Percentiles rank a stretch among this genome's conserved stretches.
Conservation (phyloP, 1,140 invertebrate species). For the Drosophila kohkoa region DNA sequence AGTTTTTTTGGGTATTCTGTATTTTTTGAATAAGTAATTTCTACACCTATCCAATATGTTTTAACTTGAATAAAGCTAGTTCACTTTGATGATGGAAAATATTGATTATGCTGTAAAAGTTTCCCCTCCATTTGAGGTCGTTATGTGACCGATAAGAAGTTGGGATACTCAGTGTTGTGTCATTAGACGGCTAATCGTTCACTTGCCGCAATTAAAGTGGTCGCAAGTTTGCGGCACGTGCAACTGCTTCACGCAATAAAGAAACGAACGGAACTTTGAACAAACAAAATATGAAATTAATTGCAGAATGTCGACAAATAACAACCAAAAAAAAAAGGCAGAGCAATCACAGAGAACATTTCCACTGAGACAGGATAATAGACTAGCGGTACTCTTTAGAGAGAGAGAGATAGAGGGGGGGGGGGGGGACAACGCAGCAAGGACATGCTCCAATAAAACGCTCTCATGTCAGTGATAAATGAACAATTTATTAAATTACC, state of each 20-base stretch:
- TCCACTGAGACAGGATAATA: background rate
- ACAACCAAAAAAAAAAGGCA: constrained; percentile 2
- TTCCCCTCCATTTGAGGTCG: background rate
- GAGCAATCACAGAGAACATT: constrained; percentile 3
- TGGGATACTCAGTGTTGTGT: background rate
- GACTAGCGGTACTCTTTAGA: too few species aligned
- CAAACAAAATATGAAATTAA: constrained; percentile 59
- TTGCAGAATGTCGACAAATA: constrained; percentile 6
- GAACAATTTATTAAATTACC: constrained; percentile 78
- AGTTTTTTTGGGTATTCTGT: too few species aligned
- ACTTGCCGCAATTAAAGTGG: constrained; percentile 14
- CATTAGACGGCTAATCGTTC: constrained; percentile 12
- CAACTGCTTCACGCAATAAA: constrained; percentile 26
- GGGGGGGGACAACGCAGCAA: constrained; percentile 9
- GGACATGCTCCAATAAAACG: constrained; percentile 16
- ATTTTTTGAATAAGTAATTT: too few species aligned
- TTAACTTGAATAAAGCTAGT: too few species aligned
- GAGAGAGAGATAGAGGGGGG: background rate
- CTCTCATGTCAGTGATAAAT: constrained; percentile 75
- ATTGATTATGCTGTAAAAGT: background rate
- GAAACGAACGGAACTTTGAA: background rate
- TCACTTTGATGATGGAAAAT: background rate
- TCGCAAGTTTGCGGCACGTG: constrained; percentile 15
- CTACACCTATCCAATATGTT: too few species aligned
- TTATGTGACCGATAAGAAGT: background rate